phyloP scores from a whole-genome alignment of 2,888 invertebrate genomes.

The Melipona beecheii region DNA sequence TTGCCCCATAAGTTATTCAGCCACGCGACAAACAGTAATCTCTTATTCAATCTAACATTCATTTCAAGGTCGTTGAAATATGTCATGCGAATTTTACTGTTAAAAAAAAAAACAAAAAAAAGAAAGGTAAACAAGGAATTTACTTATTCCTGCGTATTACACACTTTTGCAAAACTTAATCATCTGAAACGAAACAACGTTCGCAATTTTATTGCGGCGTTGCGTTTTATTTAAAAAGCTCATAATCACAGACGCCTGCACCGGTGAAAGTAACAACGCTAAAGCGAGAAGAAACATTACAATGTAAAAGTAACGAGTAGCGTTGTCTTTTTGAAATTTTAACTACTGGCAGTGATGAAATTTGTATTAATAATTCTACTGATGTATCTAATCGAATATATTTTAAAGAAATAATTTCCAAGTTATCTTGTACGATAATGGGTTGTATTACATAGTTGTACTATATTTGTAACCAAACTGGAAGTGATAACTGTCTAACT shows the following conservation, averaged over 20 bases:
- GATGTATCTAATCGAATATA: neutral
- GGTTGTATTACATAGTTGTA: neutral
- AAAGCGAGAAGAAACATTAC: slow-evolving; percentile 30
- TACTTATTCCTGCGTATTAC: neutral
- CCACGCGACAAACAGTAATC: neutral
- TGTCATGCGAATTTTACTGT: neutral
- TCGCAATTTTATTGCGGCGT: slow-evolving; percentile 22
- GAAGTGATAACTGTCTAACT: slow-evolving; percentile 30
- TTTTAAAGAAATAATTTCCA: too few relatives aligned
- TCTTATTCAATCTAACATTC: slow-evolving; percentile 18
- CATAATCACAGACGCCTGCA: slow-evolving; percentile 37
- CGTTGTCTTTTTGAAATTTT: neutral
- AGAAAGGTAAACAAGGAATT: neutral
- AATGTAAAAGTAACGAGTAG: neutral
- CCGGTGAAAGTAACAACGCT: slow-evolving; percentile 45
- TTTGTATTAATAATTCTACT: neutral
- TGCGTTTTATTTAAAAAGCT: slow-evolving; percentile 47
- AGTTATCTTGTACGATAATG: neutral
- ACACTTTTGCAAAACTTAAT: slow-evolving; percentile 34
- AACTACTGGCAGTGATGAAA: neutral
- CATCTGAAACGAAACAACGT: slow-evolving; percentile 12
- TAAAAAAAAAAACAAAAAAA: too few relatives aligned
- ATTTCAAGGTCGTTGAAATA: slow-evolving; percentile 20
- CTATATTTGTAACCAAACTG: neutral
- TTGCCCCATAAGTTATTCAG: slow-evolving; percentile 17